Base-by-base conservation (phyloP, 1,140 invertebrate species). In the Ostrea denselamellosa region DNA sequence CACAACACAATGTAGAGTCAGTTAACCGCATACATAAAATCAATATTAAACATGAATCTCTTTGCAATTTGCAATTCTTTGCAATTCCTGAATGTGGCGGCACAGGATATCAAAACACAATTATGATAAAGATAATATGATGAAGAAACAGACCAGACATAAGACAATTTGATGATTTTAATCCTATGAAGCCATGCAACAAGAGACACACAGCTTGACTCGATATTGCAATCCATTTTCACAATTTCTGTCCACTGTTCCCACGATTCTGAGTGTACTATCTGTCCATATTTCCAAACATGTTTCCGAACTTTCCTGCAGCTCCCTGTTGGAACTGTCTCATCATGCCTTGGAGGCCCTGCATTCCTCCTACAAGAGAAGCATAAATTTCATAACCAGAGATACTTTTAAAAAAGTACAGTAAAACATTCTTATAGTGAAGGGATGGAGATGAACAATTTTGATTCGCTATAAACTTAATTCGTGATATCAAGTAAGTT, bases 291-390 rank as follows among this genome's bases (percentile, higher is more conserved):
- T 93, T 94, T 52, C 91, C 92, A 28, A 77, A 77, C 86, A 93
- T 90, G 65, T 93, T 93, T 0, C 93, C 93, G 28, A 90, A 90
- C 86, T 94, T 94, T 3, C 94, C 94, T n/a, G 91, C 92, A 8
- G 93, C 93, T 14, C 94, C 93, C 88, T 93, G 93, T 95, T 99
- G 98, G 90, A 99, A 95, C 94, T 99, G 99, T 91, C 97, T 96
- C 98, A 99, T 99, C 97, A 99, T 99, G 94, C 97, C 99, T 94
- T 99, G 98, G 4, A 99, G 95, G 12, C 99, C 99, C 82, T 97
- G 96, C 96, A 99, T 98, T 53, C 99, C 99, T 92, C 98, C 98
- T 98, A 96, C 96, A 92, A 88, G 71, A 71, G 71, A 81, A 81
- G 28, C 25, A n/a, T n/a, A 28, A 34, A 12, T 19, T 34, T n/a